A percentile compares a stretch with the other conserved stretches of the same genome.
Conservation (phyloP, 2,113 vertebrate genomes). For the Atlantisia rogersi region DNA sequence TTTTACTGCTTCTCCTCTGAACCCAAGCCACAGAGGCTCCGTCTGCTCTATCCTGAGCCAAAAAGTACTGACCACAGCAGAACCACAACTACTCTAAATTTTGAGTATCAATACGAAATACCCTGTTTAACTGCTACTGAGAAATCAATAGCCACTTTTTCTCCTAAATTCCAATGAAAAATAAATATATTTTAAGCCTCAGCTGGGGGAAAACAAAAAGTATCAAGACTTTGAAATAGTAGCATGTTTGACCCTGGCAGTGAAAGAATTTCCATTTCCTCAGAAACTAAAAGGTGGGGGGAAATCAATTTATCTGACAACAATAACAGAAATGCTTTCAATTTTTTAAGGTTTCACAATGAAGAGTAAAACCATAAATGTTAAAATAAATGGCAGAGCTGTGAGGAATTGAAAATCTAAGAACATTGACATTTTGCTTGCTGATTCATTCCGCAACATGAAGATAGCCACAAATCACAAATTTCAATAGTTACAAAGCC, state of each 20-base stretch:
- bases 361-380: background rate
- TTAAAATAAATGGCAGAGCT: background rate
- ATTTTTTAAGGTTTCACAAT: background rate
- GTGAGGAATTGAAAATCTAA: background rate
- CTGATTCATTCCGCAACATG: background rate
- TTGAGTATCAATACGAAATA: background rate
- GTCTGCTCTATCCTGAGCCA: background rate
- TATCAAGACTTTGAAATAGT: background rate
- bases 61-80: constrained; percentile 4
- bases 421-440: background rate
- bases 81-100: background rate
- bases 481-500: background rate
- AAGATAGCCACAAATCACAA: background rate
- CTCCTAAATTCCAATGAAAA: background rate
- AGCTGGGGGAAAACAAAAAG: too few species aligned
- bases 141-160: background rate
- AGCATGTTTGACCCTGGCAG: background rate
- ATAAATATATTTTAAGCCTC: background rate
- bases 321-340: background rate
- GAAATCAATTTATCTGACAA: background rate
- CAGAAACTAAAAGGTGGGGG: background rate
- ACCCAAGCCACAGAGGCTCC: background rate
- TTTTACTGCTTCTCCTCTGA: background rate
- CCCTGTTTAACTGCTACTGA: background rate
- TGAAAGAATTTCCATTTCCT: background rate